Base-by-base conservation (phyloP, 2,888 invertebrate genomes). In the Lypha dubia region DNA sequence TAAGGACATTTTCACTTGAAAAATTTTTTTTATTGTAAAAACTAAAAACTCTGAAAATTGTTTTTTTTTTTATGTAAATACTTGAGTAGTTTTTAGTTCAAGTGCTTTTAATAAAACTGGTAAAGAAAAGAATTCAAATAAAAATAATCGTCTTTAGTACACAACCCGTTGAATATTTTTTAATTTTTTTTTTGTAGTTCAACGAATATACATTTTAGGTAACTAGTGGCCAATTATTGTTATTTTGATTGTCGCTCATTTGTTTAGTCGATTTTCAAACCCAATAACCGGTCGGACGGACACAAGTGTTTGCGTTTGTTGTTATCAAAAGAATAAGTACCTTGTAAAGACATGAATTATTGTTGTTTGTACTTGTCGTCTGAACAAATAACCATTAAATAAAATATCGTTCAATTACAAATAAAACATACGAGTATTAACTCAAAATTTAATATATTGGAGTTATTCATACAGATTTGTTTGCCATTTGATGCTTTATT, bases 81-180 rank as follows among this genome's bases (percentile, higher is more conserved):
- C n/a, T n/a, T n/a, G n/a, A n/a, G n/a, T n/a, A 49, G n/a, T 51
- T 60, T 60, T 60, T 68, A 46, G 28, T 41, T 51, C 41, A 53
- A 79, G 68, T 22, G 53, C 77, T 70, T 79, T 70, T 77, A 77
- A 77, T 62, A 62, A 51, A n/a, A n/a, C n/a, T n/a, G n/a, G n/a
- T n/a, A n/a, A n/a, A n/a, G n/a, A n/a, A 68, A 53, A 41, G 11
- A 13, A 41, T 3, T 3, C 11, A 41, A 41, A 41, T 41, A 41
- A 3, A 41, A 11, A 41, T 38, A 7, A 38, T 38, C 35, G 11
- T 38, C 35, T 38, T 8, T 38, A 8, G 1, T 3, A 38, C 4
- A 38, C 7, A 38, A n/a, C n/a, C n/a, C n/a, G n/a, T n/a, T n/a
- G n/a, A n/a, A n/a, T n/a, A n/a, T n/a, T n/a, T n/a, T n/a, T n/a